A percentile compares a stretch with the other conserved stretches of the same genome.
These are phyloP conservation scores for Drosophila putrida DNA, from an alignment of 2,888 invertebrate genomes.

Conservation along the genomic window DNA sequence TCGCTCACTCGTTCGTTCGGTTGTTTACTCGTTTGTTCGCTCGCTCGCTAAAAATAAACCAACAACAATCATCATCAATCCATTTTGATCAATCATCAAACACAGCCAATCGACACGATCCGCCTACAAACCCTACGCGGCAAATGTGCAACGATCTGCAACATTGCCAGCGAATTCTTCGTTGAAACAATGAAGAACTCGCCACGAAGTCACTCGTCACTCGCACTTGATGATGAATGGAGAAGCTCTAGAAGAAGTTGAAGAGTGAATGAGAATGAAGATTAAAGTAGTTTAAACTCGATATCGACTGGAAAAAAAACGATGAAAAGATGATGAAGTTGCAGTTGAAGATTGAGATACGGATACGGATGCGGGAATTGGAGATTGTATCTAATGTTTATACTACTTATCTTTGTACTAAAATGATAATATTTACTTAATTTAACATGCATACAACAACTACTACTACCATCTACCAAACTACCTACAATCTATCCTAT, in stretches of 20 bases:
- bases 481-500: slow-evolving; percentile 27
- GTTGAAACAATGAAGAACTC: slow-evolving; percentile 85
- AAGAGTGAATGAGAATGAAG: background rate
- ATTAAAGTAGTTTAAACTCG: too few relatives aligned
- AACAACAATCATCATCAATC: slow-evolving; percentile 10
- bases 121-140: slow-evolving; percentile 85
- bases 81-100: slow-evolving; percentile 6
- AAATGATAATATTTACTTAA: slow-evolving; percentile 48
- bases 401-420: slow-evolving; percentile 37
- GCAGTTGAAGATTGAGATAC: slow-evolving; percentile 3
- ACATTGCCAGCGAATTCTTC: slow-evolving; percentile 95
- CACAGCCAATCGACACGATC: slow-evolving; percentile 86
- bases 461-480: slow-evolving; percentile 36
- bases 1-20: slow-evolving; percentile 3
- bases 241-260: background rate
- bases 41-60: slow-evolving; percentile 1
- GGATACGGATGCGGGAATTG: slow-evolving; percentile 15
- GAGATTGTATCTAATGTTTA: slow-evolving; percentile 61
- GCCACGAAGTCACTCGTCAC: background rate
- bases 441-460: slow-evolving; percentile 39
- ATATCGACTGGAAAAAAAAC: too few relatives aligned
- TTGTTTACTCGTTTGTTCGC: slow-evolving; percentile 10
- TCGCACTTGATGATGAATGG: too few relatives aligned
- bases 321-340: too few relatives aligned
- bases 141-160: slow-evolving; percentile 92